Conservation (phyloP, 2,797 vertebrate species). For the Numenius phaeopus region DNA sequence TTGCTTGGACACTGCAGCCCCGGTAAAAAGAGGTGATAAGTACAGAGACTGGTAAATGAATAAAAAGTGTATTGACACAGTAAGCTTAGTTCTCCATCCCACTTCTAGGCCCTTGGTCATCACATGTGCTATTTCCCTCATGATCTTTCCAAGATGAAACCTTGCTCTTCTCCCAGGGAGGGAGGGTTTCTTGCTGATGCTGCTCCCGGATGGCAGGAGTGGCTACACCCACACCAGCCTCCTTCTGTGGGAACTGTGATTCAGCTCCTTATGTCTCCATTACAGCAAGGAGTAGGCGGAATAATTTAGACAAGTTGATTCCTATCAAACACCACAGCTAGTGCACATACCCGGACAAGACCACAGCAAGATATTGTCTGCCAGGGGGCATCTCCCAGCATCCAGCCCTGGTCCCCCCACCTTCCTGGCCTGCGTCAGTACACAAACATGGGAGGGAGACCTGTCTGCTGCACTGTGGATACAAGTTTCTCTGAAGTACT, state of each 20-base stretch:
- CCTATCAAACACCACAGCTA: background rate
- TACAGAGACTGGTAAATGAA: background rate
- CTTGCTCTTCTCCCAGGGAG: accelerated
- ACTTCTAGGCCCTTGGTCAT: background rate
- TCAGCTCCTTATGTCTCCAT: background rate
- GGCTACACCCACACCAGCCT: accelerated
- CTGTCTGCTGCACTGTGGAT: accelerated
- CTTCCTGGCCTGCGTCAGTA: accelerated
- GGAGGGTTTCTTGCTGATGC: background rate
- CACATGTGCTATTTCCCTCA: accelerated
- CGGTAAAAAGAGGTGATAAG: background rate
- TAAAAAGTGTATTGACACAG: background rate
- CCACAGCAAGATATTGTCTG: accelerated
- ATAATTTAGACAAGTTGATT: background rate
- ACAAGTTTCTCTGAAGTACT: accelerated
- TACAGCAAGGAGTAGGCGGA: background rate
- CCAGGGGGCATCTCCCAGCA: background rate
- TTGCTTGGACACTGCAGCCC: background rate
- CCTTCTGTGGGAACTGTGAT: background rate
- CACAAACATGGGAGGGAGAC: background rate
- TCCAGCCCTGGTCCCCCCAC: background rate
- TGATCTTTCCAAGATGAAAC: accelerated
- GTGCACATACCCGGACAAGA: accelerated
- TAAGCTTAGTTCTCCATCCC: background rate
- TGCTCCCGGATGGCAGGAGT: accelerated